Evolutionary conservation across 2,113 vertebrate species (phyloP).

Genomic region (Hippocampus zosterae): DNA sequence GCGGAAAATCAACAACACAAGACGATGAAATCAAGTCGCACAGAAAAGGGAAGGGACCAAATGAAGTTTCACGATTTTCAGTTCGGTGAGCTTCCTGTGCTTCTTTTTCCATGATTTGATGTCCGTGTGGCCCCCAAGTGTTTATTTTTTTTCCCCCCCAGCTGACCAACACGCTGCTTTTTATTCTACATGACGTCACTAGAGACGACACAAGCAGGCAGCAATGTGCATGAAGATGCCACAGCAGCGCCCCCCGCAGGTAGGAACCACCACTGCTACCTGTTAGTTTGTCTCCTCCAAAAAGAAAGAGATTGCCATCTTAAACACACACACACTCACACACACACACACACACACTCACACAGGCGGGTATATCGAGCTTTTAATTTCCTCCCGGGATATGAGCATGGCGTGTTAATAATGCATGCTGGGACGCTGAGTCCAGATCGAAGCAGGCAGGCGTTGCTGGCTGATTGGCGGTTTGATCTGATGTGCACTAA

Average conservation of each 20-base stretch:
- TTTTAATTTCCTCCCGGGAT: constrained; percentile 76
- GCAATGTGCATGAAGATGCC: not conserved
- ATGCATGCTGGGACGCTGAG: constrained; percentile 43
- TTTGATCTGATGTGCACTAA: constrained; percentile 56
- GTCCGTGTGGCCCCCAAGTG: no score
- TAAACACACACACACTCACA: constrained; percentile 18
- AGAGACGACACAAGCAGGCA: not conserved
- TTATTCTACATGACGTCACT: not conserved
- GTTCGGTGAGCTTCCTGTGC: no score
- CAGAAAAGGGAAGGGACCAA: constrained; percentile 25
- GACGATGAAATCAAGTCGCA: no score
- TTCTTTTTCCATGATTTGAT: no score
- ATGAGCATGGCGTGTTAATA: constrained; percentile 63
- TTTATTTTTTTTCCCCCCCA: not conserved
- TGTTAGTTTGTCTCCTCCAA: not conserved
- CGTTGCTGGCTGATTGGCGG: constrained; percentile 40
- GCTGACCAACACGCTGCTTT: not conserved
- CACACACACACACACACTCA: constrained; percentile 19
- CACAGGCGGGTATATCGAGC: constrained; percentile 13
- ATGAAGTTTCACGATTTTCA: no score
- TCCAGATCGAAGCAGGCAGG: constrained; percentile 39
- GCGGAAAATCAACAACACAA: no score
- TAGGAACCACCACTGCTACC: not conserved
- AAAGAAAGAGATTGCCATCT: constrained; percentile 7
- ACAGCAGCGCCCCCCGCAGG: not conserved